Conservation (phyloP, 2,797 vertebrate genomes). For the Anableps anableps region DNA sequence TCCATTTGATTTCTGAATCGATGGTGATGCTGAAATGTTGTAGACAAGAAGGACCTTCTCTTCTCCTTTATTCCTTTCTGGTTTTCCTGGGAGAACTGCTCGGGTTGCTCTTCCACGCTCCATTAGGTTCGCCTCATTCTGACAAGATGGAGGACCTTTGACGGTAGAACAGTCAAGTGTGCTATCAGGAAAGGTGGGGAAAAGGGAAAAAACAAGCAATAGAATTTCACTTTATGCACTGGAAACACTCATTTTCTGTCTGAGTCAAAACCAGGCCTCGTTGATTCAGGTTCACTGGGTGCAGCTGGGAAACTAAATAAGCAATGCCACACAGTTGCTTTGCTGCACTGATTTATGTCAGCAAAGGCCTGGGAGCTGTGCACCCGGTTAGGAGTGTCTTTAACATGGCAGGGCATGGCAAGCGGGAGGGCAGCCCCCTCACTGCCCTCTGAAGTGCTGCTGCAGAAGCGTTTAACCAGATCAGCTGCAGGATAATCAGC, state of each 20-base stretch:
- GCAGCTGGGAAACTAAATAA: conserved; percentile 71
- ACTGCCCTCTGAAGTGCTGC: conserved; percentile 58
- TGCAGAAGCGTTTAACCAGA: conserved; percentile 52
- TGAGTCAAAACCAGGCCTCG: conserved; percentile 44
- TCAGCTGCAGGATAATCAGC: conserved; percentile 60
- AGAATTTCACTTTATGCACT: conserved; percentile 37
- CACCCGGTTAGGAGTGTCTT: conserved; percentile 47
- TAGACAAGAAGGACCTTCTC: conserved; percentile 9
- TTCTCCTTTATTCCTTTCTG: conserved; percentile 41
- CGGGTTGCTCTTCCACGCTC: conserved; percentile 68
- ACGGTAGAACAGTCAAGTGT: conserved; percentile 64
- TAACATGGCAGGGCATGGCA: conserved; percentile 32
- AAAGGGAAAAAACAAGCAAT: conserved; percentile 26
- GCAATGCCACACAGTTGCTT: conserved; percentile 56
- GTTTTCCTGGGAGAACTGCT: conserved; percentile 69
- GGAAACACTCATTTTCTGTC: conserved; percentile 56
- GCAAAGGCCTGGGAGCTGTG: conserved; percentile 58
- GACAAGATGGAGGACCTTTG: conserved; percentile 75
- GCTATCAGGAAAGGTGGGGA: conserved; percentile 14
- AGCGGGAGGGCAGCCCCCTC: conserved; percentile 45
- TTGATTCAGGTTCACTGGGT: conserved; percentile 64
- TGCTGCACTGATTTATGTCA: conserved; percentile 64
- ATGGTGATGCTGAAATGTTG: conserved; percentile 39
- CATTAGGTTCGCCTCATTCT: conserved; percentile 73
- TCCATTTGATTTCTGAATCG: conserved; percentile 25